Evolutionary conservation across 2,888 invertebrate species (phyloP).

Genomic region (Caenorhabditis sp.): DNA sequence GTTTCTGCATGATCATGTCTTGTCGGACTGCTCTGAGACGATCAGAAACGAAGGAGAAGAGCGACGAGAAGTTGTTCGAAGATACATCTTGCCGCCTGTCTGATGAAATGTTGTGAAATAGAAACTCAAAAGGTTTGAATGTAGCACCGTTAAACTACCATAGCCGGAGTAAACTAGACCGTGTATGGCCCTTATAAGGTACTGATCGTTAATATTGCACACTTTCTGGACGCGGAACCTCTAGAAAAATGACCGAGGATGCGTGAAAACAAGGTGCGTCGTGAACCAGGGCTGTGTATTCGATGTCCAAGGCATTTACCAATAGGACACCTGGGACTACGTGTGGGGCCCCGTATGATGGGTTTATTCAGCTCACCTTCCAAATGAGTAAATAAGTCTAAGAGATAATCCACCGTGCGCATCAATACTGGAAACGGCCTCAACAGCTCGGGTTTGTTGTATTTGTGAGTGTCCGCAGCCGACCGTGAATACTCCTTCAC

Average conservation of each 20-base stretch:
- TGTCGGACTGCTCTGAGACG: constrained; percentile 73
- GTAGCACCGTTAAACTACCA: constrained; percentile 67
- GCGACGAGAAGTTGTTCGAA: constrained; percentile 29
- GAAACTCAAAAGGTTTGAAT: not conserved
- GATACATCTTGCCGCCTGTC: constrained; percentile 40
- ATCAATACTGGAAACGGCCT: constrained; percentile 63
- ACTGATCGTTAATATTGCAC: constrained; percentile 54
- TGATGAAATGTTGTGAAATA: not conserved
- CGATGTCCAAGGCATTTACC: not conserved
- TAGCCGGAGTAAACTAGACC: constrained; percentile 54
- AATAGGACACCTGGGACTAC: constrained; percentile 3
- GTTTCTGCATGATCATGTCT: constrained; percentile 70
- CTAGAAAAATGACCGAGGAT: constrained; percentile 55
- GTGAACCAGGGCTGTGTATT: not conserved
- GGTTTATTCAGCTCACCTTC: constrained; percentile 20
- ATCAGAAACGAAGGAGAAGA: constrained; percentile 72
- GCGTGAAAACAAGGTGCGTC: constrained; percentile 67
- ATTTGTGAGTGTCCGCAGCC: constrained; percentile 67
- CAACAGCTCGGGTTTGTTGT: constrained; percentile 50
- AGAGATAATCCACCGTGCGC: constrained; percentile 66
- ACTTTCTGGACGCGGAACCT: constrained; percentile 61
- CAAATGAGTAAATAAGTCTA: constrained; percentile 48
- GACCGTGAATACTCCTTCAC: constrained; percentile 71
- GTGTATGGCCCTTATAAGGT: constrained; percentile 62
- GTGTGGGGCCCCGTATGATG: not conserved